Evolutionary conservation across 2,797 vertebrate genomes (phyloP), one percentile per base, ranked within the genome.

Genomic region (Halcyon badia): DNA sequence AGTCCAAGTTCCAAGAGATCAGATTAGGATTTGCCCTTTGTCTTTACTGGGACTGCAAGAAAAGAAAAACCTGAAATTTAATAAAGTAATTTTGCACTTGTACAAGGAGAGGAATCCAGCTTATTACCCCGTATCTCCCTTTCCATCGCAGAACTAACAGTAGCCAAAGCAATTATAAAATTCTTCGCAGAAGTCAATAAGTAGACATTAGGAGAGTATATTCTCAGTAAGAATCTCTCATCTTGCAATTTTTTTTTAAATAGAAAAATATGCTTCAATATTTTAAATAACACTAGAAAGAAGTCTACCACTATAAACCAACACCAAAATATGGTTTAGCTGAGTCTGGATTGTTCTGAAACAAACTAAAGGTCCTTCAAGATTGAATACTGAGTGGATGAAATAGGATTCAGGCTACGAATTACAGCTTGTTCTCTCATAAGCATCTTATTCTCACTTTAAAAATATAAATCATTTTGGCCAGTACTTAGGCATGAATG

Each of bases 311-410:
- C n/a, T 73, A 44, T 15, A 58, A 96, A 92, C 14, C n/a, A 79
- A 4, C 65, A 73, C 5, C 46, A 87, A 92, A 88, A 83, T 46
- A 52, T 18, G 31, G 69, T 93, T 86, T n/a, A 83, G 35, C 33
- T 91, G 41, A 92, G 57, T 73, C 54, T 68, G 19, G 86, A 37
- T n/a, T 92, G 33, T 75, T 88, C 42, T 78, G 82, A 91, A 96
- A 78, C 31, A 96, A 96, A 89, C 52, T 31, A 89, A 48, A 87
- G 37, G 42, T 90, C 72, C 44, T 37, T 37, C 58, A 62, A 69
- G 75, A 82, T 14, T 68, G 57, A 96, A 92, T 73, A 85, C 37
- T n/a, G 46, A 91, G 57, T 37, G 44, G 68, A 42, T 68, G 31
- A 93, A 92, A 84, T 22, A 64, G 30, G 65, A 79, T 81, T 76